Base-by-base conservation (phyloP, 2,113 vertebrate genomes). In the Alethe diademata region DNA sequence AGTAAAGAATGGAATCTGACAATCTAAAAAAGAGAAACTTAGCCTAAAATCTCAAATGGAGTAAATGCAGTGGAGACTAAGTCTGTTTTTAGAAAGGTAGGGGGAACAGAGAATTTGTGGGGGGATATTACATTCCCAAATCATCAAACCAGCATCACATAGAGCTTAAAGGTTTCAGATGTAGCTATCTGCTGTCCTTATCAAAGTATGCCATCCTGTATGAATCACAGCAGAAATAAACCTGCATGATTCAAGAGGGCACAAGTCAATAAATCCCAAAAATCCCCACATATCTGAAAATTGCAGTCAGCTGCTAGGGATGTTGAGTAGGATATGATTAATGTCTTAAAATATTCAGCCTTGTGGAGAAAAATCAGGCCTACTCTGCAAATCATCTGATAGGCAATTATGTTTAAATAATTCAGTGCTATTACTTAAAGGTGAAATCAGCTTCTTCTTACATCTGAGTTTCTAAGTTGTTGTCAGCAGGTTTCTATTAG, bases 351-450 rank as follows among this genome's bases (percentile, higher is more conserved):
- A 95, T 76, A 93, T 90, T 94, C 91, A 86, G 25, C 35, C 62
- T 94, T 93, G 11, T 78, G 64, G 24, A 90, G 60, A 88, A 95
- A 94, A 95, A 90, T 80, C 85, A 96, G 90, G 51, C 35, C 71
- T 70, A 38, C 19, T 92, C 56, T 56, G 79, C 35, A 84, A 78
- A 93, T 91, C 70, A 85, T 86, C 75, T 92, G 91, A 78, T 90
- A 88, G 36, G 79, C 56, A 92, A 90, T 93, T 88, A 83, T 71
- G 51, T 51, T 93, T 90, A 94, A 94, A 96, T 88, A 95, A 92
- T 93, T 93, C 72, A 92, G 35, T 25, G 53, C 12, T 83, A 64
- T 57, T 83, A 65, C 57, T 91, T 87, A 93, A 75, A 92, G 91
- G 80, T 87, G 89, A 95, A 89, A 90, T 90, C 62, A 90, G 36